Evolutionary conservation across 2,797 vertebrate genomes (phyloP).

Genomic region (Buceros bicornis): DNA sequence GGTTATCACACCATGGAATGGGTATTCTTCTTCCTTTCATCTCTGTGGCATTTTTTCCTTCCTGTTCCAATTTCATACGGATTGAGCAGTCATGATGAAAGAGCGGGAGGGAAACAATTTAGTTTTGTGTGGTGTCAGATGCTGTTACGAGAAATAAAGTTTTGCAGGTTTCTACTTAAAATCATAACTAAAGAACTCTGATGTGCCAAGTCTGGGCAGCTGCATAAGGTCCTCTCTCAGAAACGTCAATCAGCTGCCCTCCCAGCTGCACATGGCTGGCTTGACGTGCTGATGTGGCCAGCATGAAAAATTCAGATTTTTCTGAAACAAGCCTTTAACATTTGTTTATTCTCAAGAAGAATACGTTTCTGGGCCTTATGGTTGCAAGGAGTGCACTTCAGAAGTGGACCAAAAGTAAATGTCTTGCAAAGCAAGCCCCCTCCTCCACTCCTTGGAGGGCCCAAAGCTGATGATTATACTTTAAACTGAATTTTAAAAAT

Average conservation of each 20-base stretch:
- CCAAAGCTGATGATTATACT: neutral
- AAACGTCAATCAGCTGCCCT: neutral
- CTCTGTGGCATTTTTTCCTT: neutral
- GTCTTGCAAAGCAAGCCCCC: neutral
- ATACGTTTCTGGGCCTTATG: neutral
- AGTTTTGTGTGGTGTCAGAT: neutral
- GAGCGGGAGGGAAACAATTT: slow-evolving; percentile 12
- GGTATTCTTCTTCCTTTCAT: slow-evolving; percentile 53
- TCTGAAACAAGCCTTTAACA: neutral
- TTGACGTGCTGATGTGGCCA: neutral
- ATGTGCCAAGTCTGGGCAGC: neutral
- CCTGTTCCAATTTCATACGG: neutral
- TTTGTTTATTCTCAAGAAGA: neutral
- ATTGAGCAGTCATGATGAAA: slow-evolving; percentile 19
- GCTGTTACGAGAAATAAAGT: neutral
- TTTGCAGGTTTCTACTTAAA: slow-evolving; percentile 38
- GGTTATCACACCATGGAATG: slow-evolving; percentile 3
- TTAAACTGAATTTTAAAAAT: neutral
- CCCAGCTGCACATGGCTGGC: neutral
- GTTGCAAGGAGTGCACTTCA: neutral
- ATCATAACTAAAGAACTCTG: neutral
- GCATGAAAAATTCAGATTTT: neutral
- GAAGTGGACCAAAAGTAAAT: neutral
- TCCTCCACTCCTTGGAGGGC: neutral
- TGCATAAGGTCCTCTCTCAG: neutral